Conservation (phyloP, 2,797 vertebrate species). For the Megalops cyprinoides region DNA sequence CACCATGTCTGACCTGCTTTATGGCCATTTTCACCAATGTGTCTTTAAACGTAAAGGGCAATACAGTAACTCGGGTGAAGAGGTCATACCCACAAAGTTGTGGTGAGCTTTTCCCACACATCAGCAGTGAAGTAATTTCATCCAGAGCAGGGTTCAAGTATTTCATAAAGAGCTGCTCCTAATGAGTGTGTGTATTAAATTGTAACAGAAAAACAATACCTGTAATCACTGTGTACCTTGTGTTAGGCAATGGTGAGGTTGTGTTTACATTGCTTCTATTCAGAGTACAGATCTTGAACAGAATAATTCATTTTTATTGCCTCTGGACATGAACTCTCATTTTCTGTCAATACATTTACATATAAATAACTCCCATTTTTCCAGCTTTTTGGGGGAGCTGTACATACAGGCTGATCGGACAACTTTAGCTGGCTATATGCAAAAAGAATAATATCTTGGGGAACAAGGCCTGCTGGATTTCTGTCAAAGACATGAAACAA, state of each 20-base stretch:
- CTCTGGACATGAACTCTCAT: constrained; percentile 8
- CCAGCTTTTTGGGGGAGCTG: not conserved
- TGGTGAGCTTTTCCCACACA: not conserved
- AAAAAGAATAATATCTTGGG: not conserved
- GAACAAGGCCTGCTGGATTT: not conserved
- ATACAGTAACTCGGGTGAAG: not conserved
- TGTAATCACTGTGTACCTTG: not conserved
- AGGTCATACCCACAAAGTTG: not conserved
- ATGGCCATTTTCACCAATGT: not conserved
- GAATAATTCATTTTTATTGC: constrained; percentile 21
- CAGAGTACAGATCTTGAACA: constrained; percentile 15
- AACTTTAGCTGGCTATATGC: not conserved
- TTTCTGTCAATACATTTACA: constrained; percentile 12
- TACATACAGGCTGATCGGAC: not conserved
- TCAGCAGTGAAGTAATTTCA: not conserved
- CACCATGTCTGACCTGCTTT: not conserved
- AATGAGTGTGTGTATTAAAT: not conserved
- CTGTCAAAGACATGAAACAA: not conserved
- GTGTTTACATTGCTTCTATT: constrained; percentile 6
- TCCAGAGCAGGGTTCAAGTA: not conserved
- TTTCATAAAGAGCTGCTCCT: not conserved
- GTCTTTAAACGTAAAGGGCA: not conserved
- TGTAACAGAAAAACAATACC: not conserved
- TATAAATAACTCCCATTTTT: constrained; percentile 19
- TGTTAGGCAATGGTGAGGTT: not conserved